phyloP scores from a whole-genome alignment of 1,140 invertebrate species.

The Stenopsyche tienmushanensis region DNA sequence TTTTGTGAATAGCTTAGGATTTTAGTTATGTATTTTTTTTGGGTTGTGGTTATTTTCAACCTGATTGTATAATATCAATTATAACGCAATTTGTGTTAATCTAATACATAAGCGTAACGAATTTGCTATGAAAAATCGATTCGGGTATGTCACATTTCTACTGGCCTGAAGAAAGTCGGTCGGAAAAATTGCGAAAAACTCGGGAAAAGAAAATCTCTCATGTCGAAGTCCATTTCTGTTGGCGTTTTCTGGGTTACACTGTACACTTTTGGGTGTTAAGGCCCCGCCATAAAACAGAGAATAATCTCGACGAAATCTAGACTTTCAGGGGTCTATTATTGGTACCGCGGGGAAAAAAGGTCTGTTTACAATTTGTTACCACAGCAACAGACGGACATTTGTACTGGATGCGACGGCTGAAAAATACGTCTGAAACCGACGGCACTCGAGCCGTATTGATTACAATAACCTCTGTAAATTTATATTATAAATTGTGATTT shows the following conservation, averaged over 20 bases:
- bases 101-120: no score
- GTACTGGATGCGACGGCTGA: neutral
- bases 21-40: no score
- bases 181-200: constrained; percentile 5
- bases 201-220: constrained; percentile 17
- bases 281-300: neutral
- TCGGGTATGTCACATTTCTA: no score
- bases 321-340: constrained; percentile 13
- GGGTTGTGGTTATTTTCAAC: neutral
- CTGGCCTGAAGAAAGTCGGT: constrained; percentile 17
- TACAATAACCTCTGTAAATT: no score
- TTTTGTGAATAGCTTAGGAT: neutral
- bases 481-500: no score
- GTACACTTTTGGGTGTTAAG: constrained; percentile 4
- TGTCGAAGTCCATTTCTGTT: constrained; percentile 2
- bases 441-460: neutral
- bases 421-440: neutral
- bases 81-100: no score
- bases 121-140: no score
- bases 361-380: constrained; percentile 11
- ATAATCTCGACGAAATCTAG: neutral
- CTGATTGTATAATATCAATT: no score
- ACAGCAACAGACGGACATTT: constrained; percentile 7
- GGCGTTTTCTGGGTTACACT: neutral
- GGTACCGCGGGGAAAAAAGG: neutral